phyloP scores from a whole-genome alignment of 2,797 vertebrate species.

The Lophotriccus pileatus region DNA sequence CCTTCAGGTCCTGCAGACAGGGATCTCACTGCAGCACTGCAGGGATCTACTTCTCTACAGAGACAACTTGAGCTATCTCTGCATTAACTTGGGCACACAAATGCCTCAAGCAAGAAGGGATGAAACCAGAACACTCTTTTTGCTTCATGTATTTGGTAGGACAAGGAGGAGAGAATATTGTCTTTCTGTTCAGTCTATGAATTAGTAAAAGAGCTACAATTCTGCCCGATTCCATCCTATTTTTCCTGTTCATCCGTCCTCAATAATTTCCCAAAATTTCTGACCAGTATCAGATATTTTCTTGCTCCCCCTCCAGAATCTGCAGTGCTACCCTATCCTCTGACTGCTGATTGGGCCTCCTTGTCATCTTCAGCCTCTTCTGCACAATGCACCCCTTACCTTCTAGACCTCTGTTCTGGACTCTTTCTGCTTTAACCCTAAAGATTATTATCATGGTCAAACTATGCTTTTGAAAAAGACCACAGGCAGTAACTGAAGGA shows the following conservation, averaged over 20 bases:
- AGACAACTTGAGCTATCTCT: not conserved
- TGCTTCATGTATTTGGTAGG: not conserved
- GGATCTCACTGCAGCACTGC: not conserved
- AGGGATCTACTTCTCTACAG: not conserved
- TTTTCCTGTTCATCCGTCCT: not conserved
- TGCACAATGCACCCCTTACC: not conserved
- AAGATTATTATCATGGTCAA: not conserved
- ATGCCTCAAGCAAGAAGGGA: not conserved
- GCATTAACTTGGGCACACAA: not conserved
- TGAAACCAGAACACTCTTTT: not conserved
- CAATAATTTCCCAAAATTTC: not conserved
- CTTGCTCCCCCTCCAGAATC: not conserved
- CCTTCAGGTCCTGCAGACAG: not conserved
- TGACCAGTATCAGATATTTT: not conserved
- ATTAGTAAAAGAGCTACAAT: not conserved
- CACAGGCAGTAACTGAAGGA: not conserved
- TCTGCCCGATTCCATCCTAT: not conserved
- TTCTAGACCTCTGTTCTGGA: not conserved
- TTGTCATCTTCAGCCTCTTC: not conserved
- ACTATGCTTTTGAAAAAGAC: not conserved
- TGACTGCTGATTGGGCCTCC: not conserved
- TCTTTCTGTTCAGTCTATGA: not conserved
- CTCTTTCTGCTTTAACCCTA: not conserved
- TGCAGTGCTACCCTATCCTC: not conserved
- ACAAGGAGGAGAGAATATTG: not conserved